Evolutionary conservation across 1,140 invertebrate species (phyloP).

Genomic region (Babylonia areolata): DNA sequence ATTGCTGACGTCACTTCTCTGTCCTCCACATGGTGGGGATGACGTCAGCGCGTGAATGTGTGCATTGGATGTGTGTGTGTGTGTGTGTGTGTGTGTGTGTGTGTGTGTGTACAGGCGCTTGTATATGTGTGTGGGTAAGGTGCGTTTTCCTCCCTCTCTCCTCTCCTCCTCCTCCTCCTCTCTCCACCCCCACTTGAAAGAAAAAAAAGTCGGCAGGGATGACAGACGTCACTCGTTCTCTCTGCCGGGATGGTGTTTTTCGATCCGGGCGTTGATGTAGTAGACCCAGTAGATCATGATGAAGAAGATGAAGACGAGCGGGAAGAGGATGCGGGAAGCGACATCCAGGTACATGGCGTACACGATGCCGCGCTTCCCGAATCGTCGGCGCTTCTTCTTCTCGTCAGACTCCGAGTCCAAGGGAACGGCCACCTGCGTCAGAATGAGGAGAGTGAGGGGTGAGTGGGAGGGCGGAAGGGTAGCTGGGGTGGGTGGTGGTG

Average conservation of each 20-base stretch:
- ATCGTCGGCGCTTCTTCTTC: constrained; percentile 46
- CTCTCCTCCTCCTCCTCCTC: not conserved
- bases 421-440: constrained; percentile 56
- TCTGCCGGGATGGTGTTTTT: not conserved
- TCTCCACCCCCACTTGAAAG: not conserved
- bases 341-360: constrained; percentile 76
- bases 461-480: not conserved
- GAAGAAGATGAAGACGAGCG: constrained; percentile 76
- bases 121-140: too few relatives aligned
- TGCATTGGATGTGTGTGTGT: too few relatives aligned
- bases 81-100: too few relatives aligned
- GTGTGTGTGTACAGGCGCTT: too few relatives aligned
- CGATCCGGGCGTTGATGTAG: constrained; percentile 43
- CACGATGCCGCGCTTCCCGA: constrained; percentile 52
- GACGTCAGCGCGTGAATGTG: too few relatives aligned
- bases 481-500: not conserved
- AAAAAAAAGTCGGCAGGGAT: not conserved
- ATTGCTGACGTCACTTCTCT: too few relatives aligned
- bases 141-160: not conserved
- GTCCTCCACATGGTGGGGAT: too few relatives aligned
- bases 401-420: constrained; percentile 48
- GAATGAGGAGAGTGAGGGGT: too few relatives aligned
- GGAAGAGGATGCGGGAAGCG: constrained; percentile 77
- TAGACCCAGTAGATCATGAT: constrained; percentile 82
- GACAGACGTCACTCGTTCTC: not conserved